A percentile compares a stretch with the other conserved stretches of the same genome.
phyloP scores from a whole-genome alignment of 2,888 invertebrate species.

The Acleris laterana region DNA sequence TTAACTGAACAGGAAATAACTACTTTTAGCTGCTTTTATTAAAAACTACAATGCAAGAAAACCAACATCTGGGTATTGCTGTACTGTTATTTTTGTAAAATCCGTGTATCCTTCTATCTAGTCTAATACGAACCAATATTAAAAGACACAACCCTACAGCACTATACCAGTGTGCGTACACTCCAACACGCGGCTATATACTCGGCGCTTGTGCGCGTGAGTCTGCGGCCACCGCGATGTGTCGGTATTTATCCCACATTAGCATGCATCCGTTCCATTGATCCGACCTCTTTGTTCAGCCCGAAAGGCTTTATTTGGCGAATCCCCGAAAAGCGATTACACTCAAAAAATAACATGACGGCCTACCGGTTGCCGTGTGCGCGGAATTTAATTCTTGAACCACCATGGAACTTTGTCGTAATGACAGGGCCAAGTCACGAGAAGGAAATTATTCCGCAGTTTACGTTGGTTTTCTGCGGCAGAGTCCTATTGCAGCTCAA shows the following conservation, averaged over 20 bases:
- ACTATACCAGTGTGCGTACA: slow-evolving; percentile 41
- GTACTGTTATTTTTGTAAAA: too few relatives aligned
- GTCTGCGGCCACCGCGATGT: slow-evolving; percentile 57
- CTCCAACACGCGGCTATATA: slow-evolving; percentile 40
- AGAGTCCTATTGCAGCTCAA: too few relatives aligned
- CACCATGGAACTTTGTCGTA: too few relatives aligned
- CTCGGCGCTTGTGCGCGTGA: slow-evolving; percentile 52
- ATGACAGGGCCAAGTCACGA: too few relatives aligned
- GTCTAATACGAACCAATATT: neutral
- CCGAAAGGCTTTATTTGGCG: slow-evolving; percentile 54
- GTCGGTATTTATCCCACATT: slow-evolving; percentile 77
- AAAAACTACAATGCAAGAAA: too few relatives aligned
- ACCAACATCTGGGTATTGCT: too few relatives aligned
- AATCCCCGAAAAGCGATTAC: slow-evolving; percentile 48
- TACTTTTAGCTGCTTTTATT: too few relatives aligned
- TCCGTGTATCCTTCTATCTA: neutral
- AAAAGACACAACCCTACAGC: slow-evolving; percentile 47
- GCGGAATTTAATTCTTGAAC: neutral
- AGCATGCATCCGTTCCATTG: slow-evolving; percentile 76
- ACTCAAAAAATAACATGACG: slow-evolving; percentile 47
- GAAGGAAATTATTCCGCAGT: neutral
- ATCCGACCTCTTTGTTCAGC: slow-evolving; percentile 70
- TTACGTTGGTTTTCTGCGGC: neutral
- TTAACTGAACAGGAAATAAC: too few relatives aligned
- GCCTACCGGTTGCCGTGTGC: slow-evolving; percentile 38